Evolutionary conservation across 35 echinoderm and acorn worm species (phyloP), one percentile per base, ranked within the genome.

Genomic region (Acanthaster planci): DNA sequence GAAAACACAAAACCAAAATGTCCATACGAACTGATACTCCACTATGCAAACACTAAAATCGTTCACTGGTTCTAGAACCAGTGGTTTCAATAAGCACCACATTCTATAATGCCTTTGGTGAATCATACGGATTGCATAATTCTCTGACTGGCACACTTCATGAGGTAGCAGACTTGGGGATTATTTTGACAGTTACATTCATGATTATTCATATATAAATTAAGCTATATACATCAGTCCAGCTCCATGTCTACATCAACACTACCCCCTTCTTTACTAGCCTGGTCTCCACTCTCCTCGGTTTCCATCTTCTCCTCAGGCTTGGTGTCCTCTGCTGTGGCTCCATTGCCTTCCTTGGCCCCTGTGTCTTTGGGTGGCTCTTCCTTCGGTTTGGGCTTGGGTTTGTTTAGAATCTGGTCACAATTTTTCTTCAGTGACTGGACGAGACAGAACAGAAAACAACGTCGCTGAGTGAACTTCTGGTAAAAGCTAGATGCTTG

Each of bases 341-440:
- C 80, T 3, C 60, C 77, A 9, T 31, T 75, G 55, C 54, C 81
- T 31, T 80, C 51, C 60, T 80, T 89, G 76, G 84, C 27, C 8
- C 44, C 80, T 19, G 92, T 67, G 2, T 92, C 94, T 53, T 97
- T 97, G 19, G 95, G 94, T 9, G 94, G 95, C 77, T 97, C 95
- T 55, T 90, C 95, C 58, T 97, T 97, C 2, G 94, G 94, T 84
- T 93, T 97, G 35, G 95, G 95, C 67, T 97, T 97, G 36, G 95
- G 84, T 37, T 90, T 97, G 22, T 83, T 97, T 5, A 90, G 30
- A 8, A 97, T 93, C 19, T 90, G 86, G 29, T 97, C 90, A 75
- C 95, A 97, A 30, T 52, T 52, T n/a, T 38, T 51, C 47, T 87
- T 87, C 30, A 97, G 38, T 21, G 9, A 68, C 95, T 97, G 84